Evolutionary conservation across 1,140 invertebrate species (phyloP), one percentile per base, ranked within the genome.

Genomic region (Drosophila sproati): DNA sequence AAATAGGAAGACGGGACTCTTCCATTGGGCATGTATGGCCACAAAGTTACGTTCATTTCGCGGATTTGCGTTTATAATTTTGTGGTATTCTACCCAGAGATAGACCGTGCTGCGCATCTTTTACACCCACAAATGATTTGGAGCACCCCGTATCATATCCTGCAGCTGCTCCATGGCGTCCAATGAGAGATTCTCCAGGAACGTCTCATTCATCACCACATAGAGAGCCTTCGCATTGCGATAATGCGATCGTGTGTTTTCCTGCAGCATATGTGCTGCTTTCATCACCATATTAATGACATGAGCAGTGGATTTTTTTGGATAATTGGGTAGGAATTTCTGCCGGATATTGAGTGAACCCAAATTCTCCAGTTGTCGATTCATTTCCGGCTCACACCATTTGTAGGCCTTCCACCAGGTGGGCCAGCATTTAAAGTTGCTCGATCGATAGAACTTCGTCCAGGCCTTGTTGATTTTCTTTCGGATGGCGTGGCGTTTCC

Each of bases 101-200:
- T 51, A 78, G 3, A 89, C 47, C 80, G 83, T 75, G 39, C 70
- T 61, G 2, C 85, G 80, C 32, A 89, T 69, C 34, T 74, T 88
- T 4, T 72, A 74, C 0, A 82, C 20, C 83, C 82, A 88, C n/a
- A 77, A 31, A 56, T 82, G 57, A 39, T 88, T 87, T 0, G 83
- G 69, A 8, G 54, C 64, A 5, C 37, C 29, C 3, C 83, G 77
- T 6, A 87, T 87, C n/a, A 87, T 47, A 1, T 72, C 31, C 57
- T 87, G 83, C 2, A 87, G 5, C 34, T 74, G 7, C 28, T 73
- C 62, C 4, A 71, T 34, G 6, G 47, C 3, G 3, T 61, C 41
- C 10, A 3, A 6, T 5, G 41, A 12, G 0, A 87, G 56, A 29
- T 63, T 82, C 2, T 61, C 20, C 3, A 87, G 32, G 5, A 87